Conservation (phyloP, 2,113 vertebrate genomes). For the Rattus rattus region DNA sequence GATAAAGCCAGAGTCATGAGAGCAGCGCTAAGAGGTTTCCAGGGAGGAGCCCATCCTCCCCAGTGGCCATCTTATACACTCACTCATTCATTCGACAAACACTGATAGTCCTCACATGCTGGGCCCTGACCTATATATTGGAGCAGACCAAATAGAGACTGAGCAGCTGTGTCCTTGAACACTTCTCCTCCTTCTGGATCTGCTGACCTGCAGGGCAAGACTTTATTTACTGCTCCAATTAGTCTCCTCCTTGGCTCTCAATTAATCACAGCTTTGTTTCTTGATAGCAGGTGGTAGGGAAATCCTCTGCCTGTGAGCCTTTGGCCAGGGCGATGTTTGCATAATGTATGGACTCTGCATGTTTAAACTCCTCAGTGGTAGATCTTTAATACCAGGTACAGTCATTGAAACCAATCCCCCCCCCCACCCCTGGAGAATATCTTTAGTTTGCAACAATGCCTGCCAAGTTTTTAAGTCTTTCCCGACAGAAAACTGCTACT, state of each 20-base stretch:
- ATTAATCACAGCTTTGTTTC: constrained; percentile 69
- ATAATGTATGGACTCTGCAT: constrained; percentile 46
- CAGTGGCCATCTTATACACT: not conserved
- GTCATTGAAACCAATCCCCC: constrained; percentile 57
- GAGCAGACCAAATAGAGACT: not conserved
- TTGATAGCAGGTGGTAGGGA: not conserved
- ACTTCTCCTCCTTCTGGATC: not conserved
- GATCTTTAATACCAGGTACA: constrained; percentile 66
- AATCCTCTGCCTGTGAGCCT: not conserved
- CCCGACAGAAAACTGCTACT: constrained; percentile 31
- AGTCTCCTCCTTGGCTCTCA: constrained; percentile 47
- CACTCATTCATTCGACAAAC: not conserved
- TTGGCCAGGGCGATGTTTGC: constrained; percentile 55
- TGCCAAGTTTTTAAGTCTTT: constrained; percentile 56
- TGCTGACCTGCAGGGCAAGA: constrained; percentile 2
- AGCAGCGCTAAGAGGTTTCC: not conserved
- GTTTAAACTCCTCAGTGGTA: constrained; percentile 43
- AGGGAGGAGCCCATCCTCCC: not conserved
- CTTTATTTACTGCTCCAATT: constrained; percentile 41
- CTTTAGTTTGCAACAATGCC: constrained; percentile 46
- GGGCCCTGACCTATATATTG: not conserved
- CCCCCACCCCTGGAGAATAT: not conserved
- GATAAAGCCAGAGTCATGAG: not conserved
- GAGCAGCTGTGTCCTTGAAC: constrained; percentile 9
- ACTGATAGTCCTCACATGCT: not conserved